phyloP scores from a whole-genome alignment of 1,140 invertebrate genomes.

The Drosophila azteca region DNA sequence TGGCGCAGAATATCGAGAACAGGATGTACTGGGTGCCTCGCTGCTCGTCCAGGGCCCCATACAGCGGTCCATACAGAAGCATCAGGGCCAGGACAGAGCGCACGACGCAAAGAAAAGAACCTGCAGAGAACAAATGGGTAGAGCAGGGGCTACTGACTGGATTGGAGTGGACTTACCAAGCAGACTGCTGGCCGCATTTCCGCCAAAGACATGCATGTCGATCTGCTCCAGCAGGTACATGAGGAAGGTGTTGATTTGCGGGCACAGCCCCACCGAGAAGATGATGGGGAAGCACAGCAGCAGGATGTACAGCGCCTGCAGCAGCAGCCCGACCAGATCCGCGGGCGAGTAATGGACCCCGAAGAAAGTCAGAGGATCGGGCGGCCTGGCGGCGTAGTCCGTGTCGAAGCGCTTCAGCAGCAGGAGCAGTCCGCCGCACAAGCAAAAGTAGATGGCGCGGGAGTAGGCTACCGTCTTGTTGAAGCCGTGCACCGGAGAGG shows the following conservation, averaged over 20 bases:
- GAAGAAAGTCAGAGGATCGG: conserved; percentile 86
- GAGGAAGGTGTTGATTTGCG: conserved; percentile 97
- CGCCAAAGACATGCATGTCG: conserved; percentile 99
- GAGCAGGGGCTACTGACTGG: too few relatives aligned
- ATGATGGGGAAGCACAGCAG: conserved; percentile 95
- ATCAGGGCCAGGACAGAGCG: conserved; percentile 92
- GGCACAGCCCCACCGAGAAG: conserved; percentile 97
- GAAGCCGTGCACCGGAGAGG: conserved; percentile 98
- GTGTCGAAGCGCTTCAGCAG: conserved; percentile 73
- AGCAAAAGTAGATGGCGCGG: conserved; percentile 97
- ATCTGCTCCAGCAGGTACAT: conserved; percentile 98
- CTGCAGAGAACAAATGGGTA: conserved; percentile 81
- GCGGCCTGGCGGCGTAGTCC: conserved; percentile 51
- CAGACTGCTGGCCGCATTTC: conserved; percentile 96
- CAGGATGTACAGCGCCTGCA: conserved; percentile 91
- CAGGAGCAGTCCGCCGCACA: conserved; percentile 88
- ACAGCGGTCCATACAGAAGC: conserved; percentile 95
- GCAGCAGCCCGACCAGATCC: conserved; percentile 87
- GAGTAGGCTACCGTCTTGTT: conserved; percentile 97
- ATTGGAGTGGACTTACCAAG: conserved; percentile 75
- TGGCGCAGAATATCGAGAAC: conserved; percentile 97
- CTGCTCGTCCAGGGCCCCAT: conserved; percentile 90
- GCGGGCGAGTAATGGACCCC: conserved; percentile 89
- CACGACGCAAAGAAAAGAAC: conserved; percentile 91
- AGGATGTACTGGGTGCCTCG: conserved; percentile 95